phyloP scores from a whole-genome alignment of 1,140 invertebrate genomes.

The Asobara japonica region DNA sequence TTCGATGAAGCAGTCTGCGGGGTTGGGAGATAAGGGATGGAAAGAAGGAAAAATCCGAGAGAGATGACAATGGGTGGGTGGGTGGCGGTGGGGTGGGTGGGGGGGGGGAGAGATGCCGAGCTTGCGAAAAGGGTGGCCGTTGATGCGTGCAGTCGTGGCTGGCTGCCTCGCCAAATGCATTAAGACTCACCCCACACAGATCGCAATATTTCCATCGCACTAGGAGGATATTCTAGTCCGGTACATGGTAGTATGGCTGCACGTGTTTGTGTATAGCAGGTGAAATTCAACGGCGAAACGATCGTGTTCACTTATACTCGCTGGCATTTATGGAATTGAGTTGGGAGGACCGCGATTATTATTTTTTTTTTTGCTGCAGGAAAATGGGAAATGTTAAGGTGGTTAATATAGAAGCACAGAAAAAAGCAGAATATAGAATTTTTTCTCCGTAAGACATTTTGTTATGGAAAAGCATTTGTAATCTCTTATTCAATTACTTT shows the following conservation, averaged over 20 bases:
- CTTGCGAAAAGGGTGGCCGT: constrained; percentile 66
- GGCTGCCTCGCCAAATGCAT: constrained; percentile 61
- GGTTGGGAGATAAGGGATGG: constrained; percentile 7
- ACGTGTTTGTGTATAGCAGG: background rate
- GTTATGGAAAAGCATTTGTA: no score
- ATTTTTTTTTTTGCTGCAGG: background rate
- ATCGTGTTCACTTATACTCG: constrained; percentile 3
- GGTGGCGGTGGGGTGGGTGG: constrained; percentile 28
- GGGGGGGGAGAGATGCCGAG: constrained; percentile 52
- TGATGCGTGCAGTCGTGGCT: constrained; percentile 63
- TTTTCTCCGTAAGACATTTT: no score
- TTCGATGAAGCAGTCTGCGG: constrained; percentile 19
- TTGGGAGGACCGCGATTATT: background rate
- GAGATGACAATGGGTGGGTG: constrained; percentile 10
- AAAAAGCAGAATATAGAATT: no score
- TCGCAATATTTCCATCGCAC: constrained; percentile 18
- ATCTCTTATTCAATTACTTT: no score
- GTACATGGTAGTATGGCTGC: no score
- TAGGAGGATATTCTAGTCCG: background rate
- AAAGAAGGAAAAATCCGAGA: constrained; percentile 17
- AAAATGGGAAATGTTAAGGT: no score
- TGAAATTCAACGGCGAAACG: background rate
- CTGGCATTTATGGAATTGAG: background rate
- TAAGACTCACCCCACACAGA: constrained; percentile 50
- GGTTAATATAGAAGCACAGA: no score